These are phyloP conservation scores for Gallinago solitaria DNA, from an alignment of 2,797 vertebrate species.

Conservation along the genomic window DNA sequence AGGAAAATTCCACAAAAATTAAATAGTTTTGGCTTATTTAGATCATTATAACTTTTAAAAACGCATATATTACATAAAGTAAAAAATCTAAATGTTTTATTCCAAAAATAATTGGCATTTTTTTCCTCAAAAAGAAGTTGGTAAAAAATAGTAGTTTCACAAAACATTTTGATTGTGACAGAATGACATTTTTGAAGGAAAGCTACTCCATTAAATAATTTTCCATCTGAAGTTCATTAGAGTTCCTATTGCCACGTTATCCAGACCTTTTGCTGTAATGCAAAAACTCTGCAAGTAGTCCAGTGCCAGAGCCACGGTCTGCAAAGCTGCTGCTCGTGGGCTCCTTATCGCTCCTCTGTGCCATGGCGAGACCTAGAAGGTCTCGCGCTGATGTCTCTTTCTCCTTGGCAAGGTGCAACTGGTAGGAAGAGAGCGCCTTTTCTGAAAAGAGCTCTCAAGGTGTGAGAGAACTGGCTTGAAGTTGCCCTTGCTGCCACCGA, in stretches of 20 bases:
- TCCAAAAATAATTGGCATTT: background rate
- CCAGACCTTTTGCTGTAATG: background rate
- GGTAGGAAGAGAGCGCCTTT: background rate
- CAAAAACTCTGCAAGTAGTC: background rate
- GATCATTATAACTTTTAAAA: background rate
- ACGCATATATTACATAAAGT: background rate
- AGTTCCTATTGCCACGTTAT: background rate
- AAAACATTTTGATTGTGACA: constrained; percentile 3
- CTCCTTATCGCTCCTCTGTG: background rate
- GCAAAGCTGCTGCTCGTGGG: background rate
- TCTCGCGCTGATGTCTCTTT: background rate
- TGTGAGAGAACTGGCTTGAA: background rate
- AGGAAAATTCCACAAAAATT: constrained; percentile 62
- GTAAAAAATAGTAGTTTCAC: background rate
- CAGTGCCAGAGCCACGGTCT: background rate
- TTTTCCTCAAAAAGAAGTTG: background rate
- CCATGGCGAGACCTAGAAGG: background rate
- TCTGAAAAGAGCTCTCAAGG: background rate
- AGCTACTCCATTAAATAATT: constrained; percentile 5
- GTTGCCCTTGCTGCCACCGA: background rate
- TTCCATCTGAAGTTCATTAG: constrained; percentile 48
- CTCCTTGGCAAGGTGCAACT: background rate
- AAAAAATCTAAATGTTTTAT: background rate
- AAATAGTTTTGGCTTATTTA: constrained; percentile 34
- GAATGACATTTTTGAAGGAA: constrained; percentile 15